Conservation (phyloP, 2,888 invertebrate species). For the Apotomis turbidana region DNA sequence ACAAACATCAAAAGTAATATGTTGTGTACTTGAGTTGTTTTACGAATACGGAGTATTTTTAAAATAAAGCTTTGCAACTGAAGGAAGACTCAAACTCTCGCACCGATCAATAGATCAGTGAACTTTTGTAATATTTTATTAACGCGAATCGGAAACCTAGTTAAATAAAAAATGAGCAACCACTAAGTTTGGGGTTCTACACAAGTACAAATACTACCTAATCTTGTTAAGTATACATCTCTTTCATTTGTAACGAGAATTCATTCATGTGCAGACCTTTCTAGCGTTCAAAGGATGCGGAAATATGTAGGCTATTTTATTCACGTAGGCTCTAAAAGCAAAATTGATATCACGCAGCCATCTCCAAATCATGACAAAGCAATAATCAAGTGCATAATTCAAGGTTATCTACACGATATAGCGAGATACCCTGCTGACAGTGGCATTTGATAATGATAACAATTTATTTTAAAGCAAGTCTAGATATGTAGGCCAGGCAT, state of each 20-base stretch:
- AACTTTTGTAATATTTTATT: background rate
- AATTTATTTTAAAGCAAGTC: conserved; percentile 24
- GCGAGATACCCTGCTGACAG: conserved; percentile 45
- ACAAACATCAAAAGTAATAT: no score
- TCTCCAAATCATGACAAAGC: conserved; percentile 20
- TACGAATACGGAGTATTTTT: no score
- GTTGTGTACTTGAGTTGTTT: no score
- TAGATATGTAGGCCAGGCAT: conserved; percentile 21
- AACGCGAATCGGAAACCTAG: background rate
- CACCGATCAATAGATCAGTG: conserved; percentile 12
- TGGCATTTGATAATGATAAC: conserved; percentile 48
- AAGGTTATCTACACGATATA: conserved; percentile 62
- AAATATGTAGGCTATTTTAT: background rate
- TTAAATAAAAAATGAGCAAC: background rate
- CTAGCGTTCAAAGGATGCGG: background rate
- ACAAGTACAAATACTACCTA: no score
- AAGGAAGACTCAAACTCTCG: background rate
- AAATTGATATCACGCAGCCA: background rate
- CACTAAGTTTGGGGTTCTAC: background rate
- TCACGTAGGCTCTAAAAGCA: background rate
- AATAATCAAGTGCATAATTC: conserved; percentile 47
- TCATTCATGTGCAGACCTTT: no score
- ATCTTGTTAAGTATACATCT: no score
- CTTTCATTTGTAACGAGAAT: no score
- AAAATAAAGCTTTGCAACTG: background rate